Conservation (phyloP, 1,140 invertebrate genomes). For the Archivesica marissinica region DNA sequence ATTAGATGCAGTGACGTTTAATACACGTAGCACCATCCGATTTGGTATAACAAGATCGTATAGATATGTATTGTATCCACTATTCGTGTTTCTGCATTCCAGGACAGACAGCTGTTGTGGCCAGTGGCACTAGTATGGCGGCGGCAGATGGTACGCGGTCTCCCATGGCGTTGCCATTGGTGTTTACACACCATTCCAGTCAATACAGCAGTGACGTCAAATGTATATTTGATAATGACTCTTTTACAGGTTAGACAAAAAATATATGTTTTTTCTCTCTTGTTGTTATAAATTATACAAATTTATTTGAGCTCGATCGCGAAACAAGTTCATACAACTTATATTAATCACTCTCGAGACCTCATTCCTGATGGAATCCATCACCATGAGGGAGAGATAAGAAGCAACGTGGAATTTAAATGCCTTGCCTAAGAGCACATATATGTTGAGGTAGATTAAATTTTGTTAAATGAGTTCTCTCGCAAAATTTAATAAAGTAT, state of each 20-base stretch:
- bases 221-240: constrained; percentile 44
- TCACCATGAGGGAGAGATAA: background rate
- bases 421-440: no score
- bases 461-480: no score
- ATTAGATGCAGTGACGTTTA: no score
- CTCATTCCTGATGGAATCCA: background rate
- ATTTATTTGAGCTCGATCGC: background rate
- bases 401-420: no score
- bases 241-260: constrained; percentile 18
- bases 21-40: no score
- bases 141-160: background rate
- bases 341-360: background rate
- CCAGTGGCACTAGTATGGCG: no score
- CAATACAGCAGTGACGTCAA: background rate
- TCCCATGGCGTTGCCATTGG: background rate
- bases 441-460: no score
- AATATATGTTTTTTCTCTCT: background rate
- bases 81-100: no score
- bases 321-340: background rate
- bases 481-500: no score
- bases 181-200: constrained; percentile 12
- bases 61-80: no score
- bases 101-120: no score
- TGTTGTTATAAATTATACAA: background rate
- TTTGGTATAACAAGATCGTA: no score